Evolutionary conservation across 1,140 invertebrate species (phyloP).

Genomic region (Lethocerus indicus): DNA sequence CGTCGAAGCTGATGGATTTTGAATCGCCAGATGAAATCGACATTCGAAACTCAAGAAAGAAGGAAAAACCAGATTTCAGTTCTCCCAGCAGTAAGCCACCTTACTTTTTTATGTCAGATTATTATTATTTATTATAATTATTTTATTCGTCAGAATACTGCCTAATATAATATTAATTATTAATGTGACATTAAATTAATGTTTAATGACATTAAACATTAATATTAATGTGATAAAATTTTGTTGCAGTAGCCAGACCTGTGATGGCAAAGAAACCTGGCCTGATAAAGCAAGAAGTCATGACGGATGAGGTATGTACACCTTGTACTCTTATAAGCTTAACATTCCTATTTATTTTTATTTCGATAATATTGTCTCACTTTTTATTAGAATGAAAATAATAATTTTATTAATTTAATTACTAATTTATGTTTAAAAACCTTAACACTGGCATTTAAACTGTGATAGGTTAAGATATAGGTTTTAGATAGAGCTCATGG

Average conservation of each 20-base stretch:
- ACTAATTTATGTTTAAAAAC: no score
- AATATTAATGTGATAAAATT: no score
- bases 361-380: no score
- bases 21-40: constrained; percentile 66
- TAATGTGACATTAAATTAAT: no score
- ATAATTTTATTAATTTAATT: no score
- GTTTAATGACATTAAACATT: no score
- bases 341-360: no score
- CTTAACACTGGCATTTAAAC: no score
- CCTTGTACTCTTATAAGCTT: background rate
- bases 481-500: no score
- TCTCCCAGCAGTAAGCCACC: background rate
- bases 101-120: background rate
- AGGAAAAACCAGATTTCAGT: constrained; percentile 13
- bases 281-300: constrained; percentile 9
- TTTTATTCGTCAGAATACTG: constrained; percentile 5
- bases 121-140: background rate
- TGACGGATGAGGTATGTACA: constrained; percentile 10
- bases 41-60: constrained; percentile 21
- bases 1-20: constrained; percentile 83
- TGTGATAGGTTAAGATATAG: no score
- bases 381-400: no score
- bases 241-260: constrained; percentile 5
- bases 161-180: no score
- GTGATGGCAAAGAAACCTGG: constrained; percentile 3